Evolutionary conservation across 2,113 vertebrate genomes (phyloP), one percentile per base, ranked within the genome.

Genomic region (Noturus placidus): DNA sequence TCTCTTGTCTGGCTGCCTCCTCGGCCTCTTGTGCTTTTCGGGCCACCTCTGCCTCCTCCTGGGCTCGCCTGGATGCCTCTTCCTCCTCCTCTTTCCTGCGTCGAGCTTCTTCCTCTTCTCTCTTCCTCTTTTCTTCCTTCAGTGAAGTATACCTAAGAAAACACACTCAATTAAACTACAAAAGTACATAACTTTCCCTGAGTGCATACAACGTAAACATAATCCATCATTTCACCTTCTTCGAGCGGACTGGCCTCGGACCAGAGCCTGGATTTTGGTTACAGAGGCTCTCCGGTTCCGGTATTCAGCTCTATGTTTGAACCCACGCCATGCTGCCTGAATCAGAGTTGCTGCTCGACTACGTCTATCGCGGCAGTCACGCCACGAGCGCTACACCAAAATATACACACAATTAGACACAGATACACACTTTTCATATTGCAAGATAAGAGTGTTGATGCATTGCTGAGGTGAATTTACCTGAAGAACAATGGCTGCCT

Each of bases 181-280:
- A 61, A 46, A 82, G 33, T 17, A 38, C 33, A 59, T 13, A 42
- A 42, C 4, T 5, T 27, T 15, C 11, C 22, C 33, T 3, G 22
- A 38, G 56, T 25, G 33, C 56, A 35, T 25, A 59, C 10, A 15
- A 72, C 27, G 8, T 42, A n/a, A 25, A 72, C 4, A 33, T 42
- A 4, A 61, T 25, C 22, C 33, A 61, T 15, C 27, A n/a, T 46
- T 35, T 88, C 92, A 98, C 98, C 97, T 96, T 87, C 92, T 94
- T 0, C 97, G 95, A 88, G 97, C 97, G 0, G 97, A 97, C 78
- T 96, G 91, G 1, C 98, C 97, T 85, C 97, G 95, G 92, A 94
- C 94, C 78, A 97, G 65, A 9, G 97, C 97, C 92, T 99, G 98
- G 67, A 99, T 91, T 65, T 92, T 93, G 72, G 95, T 95, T 80